Evolutionary conservation across 2,888 invertebrate genomes (phyloP).

Genomic region (Pycnomerus fuliginosus): DNA sequence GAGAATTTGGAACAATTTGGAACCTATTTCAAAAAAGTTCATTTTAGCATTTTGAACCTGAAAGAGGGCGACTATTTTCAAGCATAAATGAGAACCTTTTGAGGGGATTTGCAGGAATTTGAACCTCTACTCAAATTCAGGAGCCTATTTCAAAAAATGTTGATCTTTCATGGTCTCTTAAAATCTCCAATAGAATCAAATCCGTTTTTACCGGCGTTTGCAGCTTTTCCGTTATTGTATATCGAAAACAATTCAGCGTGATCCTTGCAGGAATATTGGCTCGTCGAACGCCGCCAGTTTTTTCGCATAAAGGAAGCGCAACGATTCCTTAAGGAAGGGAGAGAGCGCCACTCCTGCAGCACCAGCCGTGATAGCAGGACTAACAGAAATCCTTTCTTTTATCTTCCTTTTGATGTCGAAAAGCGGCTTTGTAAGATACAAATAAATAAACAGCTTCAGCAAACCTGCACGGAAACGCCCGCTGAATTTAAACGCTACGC

Average conservation of each 20-base stretch:
- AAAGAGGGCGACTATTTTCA: too few species aligned
- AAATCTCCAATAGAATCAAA: too few species aligned
- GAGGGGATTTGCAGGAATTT: too few species aligned
- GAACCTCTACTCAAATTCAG: too few species aligned
- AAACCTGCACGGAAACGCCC: slow-evolving; percentile 29
- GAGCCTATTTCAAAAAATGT: too few species aligned
- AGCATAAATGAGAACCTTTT: too few species aligned
- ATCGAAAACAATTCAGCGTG: slow-evolving; percentile 24
- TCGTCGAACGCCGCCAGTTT: slow-evolving; percentile 13
- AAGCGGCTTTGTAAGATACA: slow-evolving; percentile 40
- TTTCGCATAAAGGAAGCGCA: slow-evolving; percentile 12
- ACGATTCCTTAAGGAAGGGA: too few species aligned
- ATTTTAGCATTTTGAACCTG: too few species aligned
- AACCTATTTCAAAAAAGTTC: too few species aligned
- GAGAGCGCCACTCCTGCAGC: too few species aligned
- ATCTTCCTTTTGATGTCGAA: slow-evolving; percentile 39
- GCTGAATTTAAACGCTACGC: slow-evolving; percentile 22
- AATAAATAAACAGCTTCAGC: slow-evolving; percentile 43
- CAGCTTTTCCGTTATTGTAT: slow-evolving; percentile 12
- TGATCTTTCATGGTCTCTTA: too few species aligned
- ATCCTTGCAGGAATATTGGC: slow-evolving; percentile 24
- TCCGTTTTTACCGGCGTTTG: slow-evolving; percentile 1
- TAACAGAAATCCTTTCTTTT: slow-evolving; percentile 39
- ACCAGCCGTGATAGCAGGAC: slow-evolving; percentile 32
- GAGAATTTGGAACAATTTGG: too few species aligned